A percentile compares a stretch with the other conserved stretches of the same genome.
These are phyloP conservation scores for Cromileptes altivelis DNA, from an alignment of 2,113 vertebrate genomes.

Conservation along the genomic window DNA sequence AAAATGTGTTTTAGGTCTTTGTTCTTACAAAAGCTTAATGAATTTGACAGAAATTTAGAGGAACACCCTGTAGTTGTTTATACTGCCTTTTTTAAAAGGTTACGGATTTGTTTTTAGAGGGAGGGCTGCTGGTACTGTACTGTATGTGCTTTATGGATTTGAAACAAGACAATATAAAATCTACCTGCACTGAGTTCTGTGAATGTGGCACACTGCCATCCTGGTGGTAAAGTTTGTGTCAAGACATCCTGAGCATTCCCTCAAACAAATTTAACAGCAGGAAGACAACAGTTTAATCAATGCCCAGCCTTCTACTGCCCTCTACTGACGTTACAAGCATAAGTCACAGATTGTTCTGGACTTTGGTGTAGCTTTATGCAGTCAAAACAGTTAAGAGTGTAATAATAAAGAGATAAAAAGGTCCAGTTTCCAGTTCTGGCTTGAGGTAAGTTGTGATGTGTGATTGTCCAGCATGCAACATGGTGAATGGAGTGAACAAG, in stretches of 20 bases:
- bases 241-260: too few species aligned
- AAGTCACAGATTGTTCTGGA: not conserved
- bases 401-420: not conserved
- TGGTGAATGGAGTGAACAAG: conserved; percentile 6
- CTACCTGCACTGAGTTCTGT: not conserved
- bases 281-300: not conserved
- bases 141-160: not conserved
- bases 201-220: not conserved
- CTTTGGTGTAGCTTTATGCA: too few species aligned
- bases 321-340: not conserved
- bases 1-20: not conserved
- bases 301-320: not conserved
- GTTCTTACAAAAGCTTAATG: not conserved
- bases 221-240: not conserved
- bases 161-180: not conserved
- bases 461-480: conserved; percentile 16
- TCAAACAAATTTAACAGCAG: not conserved
- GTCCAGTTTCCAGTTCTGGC: not conserved
- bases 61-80: not conserved
- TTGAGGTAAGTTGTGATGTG: conserved; percentile 41
- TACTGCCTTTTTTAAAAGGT: not conserved
- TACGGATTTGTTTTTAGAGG: not conserved
- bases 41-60: not conserved
- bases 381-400: not conserved
- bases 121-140: not conserved